Percentiles rank a stretch among this genome's conserved stretches.
phyloP scores from a whole-genome alignment of 1,140 invertebrate genomes.

The Scaptomyza graminum region DNA sequence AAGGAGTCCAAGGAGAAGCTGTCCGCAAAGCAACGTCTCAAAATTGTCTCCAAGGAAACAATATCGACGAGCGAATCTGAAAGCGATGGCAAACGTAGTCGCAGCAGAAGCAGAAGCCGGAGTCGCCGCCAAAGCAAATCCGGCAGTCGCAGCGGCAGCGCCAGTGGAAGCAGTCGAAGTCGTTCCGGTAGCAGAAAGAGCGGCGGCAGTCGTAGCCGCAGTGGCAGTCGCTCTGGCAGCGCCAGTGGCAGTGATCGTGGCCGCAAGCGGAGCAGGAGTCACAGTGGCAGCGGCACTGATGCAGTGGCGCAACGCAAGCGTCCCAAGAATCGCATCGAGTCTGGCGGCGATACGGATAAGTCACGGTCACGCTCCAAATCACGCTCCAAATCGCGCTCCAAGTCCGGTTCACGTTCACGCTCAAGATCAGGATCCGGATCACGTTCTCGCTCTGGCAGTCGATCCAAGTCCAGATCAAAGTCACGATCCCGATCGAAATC shows the following conservation, averaged over 20 bases:
- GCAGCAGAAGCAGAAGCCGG: conserved; percentile 61
- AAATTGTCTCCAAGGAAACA: conserved; percentile 96
- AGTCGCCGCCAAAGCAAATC: conserved; percentile 29
- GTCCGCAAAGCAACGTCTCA: conserved; percentile 92
- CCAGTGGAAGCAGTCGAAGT: conserved; percentile 58
- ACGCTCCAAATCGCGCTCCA: conserved; percentile 72
- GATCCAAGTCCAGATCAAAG: no score
- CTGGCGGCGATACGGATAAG: conserved; percentile 73
- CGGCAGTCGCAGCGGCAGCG: conserved; percentile 44
- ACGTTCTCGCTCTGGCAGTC: neutral
- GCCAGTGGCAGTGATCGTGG: conserved; percentile 83
- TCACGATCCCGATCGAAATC: no score
- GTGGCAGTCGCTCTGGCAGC: conserved; percentile 61
- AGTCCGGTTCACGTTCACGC: conserved; percentile 69
- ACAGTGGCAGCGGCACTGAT: conserved; percentile 65
- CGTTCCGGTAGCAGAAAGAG: conserved; percentile 45
- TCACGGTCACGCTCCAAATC: conserved; percentile 62
- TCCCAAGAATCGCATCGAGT: conserved; percentile 83
- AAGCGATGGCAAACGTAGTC: conserved; percentile 87
- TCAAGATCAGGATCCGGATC: conserved; percentile 79
- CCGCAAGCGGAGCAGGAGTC: conserved; percentile 56
- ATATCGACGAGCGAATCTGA: conserved; percentile 97
- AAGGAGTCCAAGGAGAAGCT: conserved; percentile 85
- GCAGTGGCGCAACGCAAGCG: conserved; percentile 50
- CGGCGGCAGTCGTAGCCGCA: conserved; percentile 59